Evolutionary conservation across 2,797 vertebrate genomes (phyloP), one percentile per base, ranked within the genome.

Genomic region (Eospalax fontanierii): DNA sequence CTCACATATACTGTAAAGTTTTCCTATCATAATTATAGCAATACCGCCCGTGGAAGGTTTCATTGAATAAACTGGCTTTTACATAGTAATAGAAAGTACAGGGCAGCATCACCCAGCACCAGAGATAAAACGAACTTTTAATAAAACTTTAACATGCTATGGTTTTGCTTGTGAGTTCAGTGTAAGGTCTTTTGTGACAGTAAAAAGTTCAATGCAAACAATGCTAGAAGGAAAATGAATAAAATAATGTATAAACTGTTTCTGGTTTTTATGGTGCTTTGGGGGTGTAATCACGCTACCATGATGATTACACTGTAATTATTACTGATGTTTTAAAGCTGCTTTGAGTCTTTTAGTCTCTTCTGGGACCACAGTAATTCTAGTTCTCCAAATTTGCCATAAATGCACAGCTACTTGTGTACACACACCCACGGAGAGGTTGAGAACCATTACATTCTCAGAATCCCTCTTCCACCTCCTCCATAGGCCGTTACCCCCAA

Each of bases 251-350:
- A 11, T 16, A 82, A 81, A 93, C 10, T 50, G 38, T 82, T 26
- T 6, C 30, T 65, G 63, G 10, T 19, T 61, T 71, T 80, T 78
- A 35, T 4, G 66, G 38, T 71, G 24, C 46, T 71, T 90, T 83
- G 22, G 46, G 35, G 40, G 7, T 57, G 65, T 88, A 66, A 57
- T 61, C 93, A 89, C 2, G 14, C 21, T 8, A 78, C 7, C 38
- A 15, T 38, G 21, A 33, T 80, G 71, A 74, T 63, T 75, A 68
- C 28, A 79, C 33, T 93, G 18, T 68, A 46, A 57, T 82, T 70
- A 95, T 26, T 74, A 89, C 24, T 46, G 46, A 82, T 63, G 30
- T 61, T 90, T 78, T 50, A 86, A 86, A 75, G 24, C 26, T 83
- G 15, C 63, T 79, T 73, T 43, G 28, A 73, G 14, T 79, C 38